phyloP scores from a whole-genome alignment of 2,888 invertebrate species.

The Caenorhabditis panamensis region DNA sequence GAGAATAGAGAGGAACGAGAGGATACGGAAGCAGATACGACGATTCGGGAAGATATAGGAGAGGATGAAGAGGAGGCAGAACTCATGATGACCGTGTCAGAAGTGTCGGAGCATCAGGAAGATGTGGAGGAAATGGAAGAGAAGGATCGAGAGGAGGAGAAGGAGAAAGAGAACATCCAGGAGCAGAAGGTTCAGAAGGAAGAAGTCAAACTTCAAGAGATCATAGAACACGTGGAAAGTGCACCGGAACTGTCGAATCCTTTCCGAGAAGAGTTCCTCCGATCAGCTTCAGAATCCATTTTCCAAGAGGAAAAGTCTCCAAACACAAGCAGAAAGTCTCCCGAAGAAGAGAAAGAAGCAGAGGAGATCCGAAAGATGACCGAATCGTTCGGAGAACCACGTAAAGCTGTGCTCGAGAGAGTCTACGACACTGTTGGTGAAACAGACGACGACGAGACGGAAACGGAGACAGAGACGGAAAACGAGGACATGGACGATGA shows the following conservation, averaged over 20 bases:
- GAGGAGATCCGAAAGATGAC: constrained; percentile 56
- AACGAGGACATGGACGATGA: constrained; percentile 57
- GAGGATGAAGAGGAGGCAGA: constrained; percentile 1
- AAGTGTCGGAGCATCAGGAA: constrained; percentile 9
- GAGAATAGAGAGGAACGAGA: constrained; percentile 35
- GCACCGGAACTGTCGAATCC: constrained; percentile 42
- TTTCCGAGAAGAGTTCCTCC: constrained; percentile 1
- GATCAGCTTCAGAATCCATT: not conserved
- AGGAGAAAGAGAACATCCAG: constrained; percentile 17
- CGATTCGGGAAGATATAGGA: constrained; percentile 46
- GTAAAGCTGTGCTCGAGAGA: constrained; percentile 51
- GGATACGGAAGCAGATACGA: constrained; percentile 46
- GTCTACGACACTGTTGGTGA: constrained; percentile 29
- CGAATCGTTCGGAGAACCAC: constrained; percentile 54
- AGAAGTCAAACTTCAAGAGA: not conserved
- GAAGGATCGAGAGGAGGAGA: too few species aligned
- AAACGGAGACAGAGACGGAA: constrained; percentile 33
- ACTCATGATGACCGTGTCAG: constrained; percentile 11
- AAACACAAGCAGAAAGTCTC: not conserved
- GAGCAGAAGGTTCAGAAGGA: constrained; percentile 5
- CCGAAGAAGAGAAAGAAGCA: constrained; percentile 36
- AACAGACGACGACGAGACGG: constrained; percentile 37
- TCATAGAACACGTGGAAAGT: constrained; percentile 30
- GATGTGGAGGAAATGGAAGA: not conserved
- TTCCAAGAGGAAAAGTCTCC: not conserved